phyloP scores from a whole-genome alignment of 2,797 vertebrate species.

The Urocyon cinereoargenteus region DNA sequence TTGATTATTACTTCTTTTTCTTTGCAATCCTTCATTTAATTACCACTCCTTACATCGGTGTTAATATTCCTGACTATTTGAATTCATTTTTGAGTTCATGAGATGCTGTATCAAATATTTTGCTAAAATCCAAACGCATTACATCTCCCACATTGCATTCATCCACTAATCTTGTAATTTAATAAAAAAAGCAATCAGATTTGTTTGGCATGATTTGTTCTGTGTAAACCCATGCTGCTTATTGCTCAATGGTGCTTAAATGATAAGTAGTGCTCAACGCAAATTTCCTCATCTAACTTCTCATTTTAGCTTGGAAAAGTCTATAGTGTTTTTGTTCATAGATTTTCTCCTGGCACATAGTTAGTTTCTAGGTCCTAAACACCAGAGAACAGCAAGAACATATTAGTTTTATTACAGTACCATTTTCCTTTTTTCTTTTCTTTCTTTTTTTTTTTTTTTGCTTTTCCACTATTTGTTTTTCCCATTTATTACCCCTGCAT shows the following conservation, averaged over 20 bases:
- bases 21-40: slow-evolving; percentile 78
- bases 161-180: slow-evolving; percentile 79
- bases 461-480: background rate
- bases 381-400: background rate
- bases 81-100: slow-evolving; percentile 83
- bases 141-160: slow-evolving; percentile 80
- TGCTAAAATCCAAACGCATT: slow-evolving; percentile 86
- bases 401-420: background rate
- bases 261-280: slow-evolving; percentile 64
- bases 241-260: slow-evolving; percentile 73
- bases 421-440: background rate
- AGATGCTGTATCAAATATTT: slow-evolving; percentile 83
- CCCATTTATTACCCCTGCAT: background rate
- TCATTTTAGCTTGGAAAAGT: slow-evolving; percentile 58
- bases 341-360: background rate
- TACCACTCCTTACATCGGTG: slow-evolving; percentile 75
- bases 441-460: background rate
- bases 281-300: slow-evolving; percentile 68
- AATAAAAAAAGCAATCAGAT: slow-evolving; percentile 76
- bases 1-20: slow-evolving; percentile 81
- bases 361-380: slow-evolving; percentile 10
- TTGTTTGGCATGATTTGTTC: slow-evolving; percentile 77
- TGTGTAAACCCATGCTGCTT: slow-evolving; percentile 64
- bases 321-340: slow-evolving; percentile 55
- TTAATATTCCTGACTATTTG: slow-evolving; percentile 82